phyloP scores from a whole-genome alignment of 2,888 invertebrate species.

The Physocephala rufipes region DNA sequence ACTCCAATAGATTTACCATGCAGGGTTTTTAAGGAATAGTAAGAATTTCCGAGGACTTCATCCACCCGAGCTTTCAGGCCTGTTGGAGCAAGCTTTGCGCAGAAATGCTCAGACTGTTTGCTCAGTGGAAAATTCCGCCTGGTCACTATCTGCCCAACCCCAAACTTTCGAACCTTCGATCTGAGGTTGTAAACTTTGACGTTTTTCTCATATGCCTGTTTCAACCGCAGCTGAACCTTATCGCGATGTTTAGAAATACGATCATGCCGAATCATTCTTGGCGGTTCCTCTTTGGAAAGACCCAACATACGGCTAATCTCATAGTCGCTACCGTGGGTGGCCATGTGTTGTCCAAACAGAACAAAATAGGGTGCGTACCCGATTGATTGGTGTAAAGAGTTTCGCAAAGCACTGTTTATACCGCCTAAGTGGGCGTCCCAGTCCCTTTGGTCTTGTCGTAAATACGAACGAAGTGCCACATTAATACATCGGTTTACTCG shows the following conservation, averaged over 20 bases:
- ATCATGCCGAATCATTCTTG: neutral
- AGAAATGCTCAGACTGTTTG: slow-evolving; percentile 4
- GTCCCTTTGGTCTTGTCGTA: slow-evolving; percentile 31
- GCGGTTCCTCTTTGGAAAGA: neutral
- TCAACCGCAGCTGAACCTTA: slow-evolving; percentile 5
- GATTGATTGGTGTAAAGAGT: slow-evolving; percentile 21
- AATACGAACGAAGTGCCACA: slow-evolving; percentile 29
- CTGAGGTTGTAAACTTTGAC: slow-evolving; percentile 26
- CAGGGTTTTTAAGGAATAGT: neutral
- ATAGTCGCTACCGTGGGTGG: slow-evolving; percentile 29
- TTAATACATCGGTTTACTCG: slow-evolving; percentile 37
- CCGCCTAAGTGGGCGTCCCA: slow-evolving; percentile 35
- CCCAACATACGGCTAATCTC: neutral
- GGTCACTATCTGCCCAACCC: slow-evolving; percentile 26
- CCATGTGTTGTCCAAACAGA: slow-evolving; percentile 37
- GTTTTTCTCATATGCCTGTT: slow-evolving; percentile 17
- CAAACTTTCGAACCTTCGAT: slow-evolving; percentile 11
- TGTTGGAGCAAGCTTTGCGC: neutral
- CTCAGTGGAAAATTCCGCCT: slow-evolving; percentile 37
- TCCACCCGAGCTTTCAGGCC: neutral
- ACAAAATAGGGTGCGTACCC: slow-evolving; percentile 32
- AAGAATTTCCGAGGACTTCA: neutral
- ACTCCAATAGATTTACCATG: neutral
- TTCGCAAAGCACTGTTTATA: slow-evolving; percentile 32
- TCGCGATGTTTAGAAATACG: neutral